These are phyloP conservation scores for Aquatica leii DNA, from an alignment of 2,888 invertebrate genomes.

Conservation along the genomic window DNA sequence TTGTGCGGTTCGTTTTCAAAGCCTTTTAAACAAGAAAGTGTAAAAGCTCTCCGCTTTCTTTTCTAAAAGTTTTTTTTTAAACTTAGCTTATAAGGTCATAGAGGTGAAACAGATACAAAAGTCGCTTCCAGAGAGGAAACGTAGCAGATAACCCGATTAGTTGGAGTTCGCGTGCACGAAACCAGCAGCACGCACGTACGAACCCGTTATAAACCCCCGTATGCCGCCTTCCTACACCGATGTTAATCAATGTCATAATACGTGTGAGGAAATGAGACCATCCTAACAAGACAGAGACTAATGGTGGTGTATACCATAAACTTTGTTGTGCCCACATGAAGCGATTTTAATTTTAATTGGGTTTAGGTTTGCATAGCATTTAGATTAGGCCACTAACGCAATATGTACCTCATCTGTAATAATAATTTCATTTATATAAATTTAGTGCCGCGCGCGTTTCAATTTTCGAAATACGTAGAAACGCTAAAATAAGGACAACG, in stretches of 20 bases:
- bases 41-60: slow-evolving; percentile 22
- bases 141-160: slow-evolving; percentile 39
- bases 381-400: slow-evolving; percentile 18
- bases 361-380: slow-evolving; percentile 43
- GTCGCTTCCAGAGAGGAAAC: slow-evolving; percentile 38
- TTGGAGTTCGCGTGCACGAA: slow-evolving; percentile 34
- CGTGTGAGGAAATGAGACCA: slow-evolving; percentile 50
- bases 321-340: slow-evolving; percentile 42
- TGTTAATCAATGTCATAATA: slow-evolving; percentile 45
- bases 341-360: slow-evolving; percentile 48
- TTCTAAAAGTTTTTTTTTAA: slow-evolving; percentile 23
- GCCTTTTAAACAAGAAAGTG: slow-evolving; percentile 30
- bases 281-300: slow-evolving; percentile 46
- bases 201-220: slow-evolving; percentile 31
- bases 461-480: no score
- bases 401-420: no score
- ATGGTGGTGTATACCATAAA: slow-evolving; percentile 38
- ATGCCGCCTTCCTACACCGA: slow-evolving; percentile 29
- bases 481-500: no score
- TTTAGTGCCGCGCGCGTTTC: no score
- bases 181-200: slow-evolving; percentile 38
- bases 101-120: slow-evolving; percentile 38
- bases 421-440: no score
- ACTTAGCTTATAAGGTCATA: slow-evolving; percentile 33
- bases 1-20: slow-evolving; percentile 16